Base-by-base conservation (phyloP, 2,113 vertebrate genomes). In the Alligator mississippiensis region DNA sequence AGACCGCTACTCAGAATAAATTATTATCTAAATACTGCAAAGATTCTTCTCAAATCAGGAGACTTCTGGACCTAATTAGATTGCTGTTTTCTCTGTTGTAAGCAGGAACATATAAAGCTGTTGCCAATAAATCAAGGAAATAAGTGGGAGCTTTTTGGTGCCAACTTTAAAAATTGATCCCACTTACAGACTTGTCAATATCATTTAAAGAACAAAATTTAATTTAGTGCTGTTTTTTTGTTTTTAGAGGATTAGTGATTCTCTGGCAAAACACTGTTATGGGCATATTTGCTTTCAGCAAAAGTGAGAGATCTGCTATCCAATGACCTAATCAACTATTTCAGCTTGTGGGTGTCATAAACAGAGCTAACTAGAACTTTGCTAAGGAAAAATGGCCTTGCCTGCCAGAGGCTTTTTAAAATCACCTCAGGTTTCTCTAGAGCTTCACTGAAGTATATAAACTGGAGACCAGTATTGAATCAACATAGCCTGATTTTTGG, bases 101-200 rank as follows among this genome's bases (percentile, higher is more conserved):
- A 97, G 92, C 3, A 28, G 92, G 95, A 93, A 96, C 92, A 94
- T 88, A 85, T 96, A 92, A 96, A 97, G 80, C 77, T 87, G 81
- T 93, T 97, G 94, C 97, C 97, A 94, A 97, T 98, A 98, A 97
- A 98, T 97, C 96, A 96, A 86, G 86, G 78, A 95, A 97, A 96
- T 55, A 96, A 97, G 79, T 93, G 89, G 82, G 87, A 97, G 92
- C 79, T 93, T 95, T 96, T 89, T 77, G 95, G 94, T 94, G 93
- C 91, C 96, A 98, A 95, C 94, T 97, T 98, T 96, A 94, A 96
- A 97, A 97, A 98, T 97, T 97, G 96, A 98, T 98, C 85, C 95
- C 74, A 14, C 86, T 97, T 97, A 94, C 89, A 96, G 93, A 80
- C 72, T 76, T 92, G 72, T 94, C 94, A 92, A 96, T 96, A 96